Base-by-base conservation (phyloP, 2,797 vertebrate species). In the Clarias platycephalus region DNA sequence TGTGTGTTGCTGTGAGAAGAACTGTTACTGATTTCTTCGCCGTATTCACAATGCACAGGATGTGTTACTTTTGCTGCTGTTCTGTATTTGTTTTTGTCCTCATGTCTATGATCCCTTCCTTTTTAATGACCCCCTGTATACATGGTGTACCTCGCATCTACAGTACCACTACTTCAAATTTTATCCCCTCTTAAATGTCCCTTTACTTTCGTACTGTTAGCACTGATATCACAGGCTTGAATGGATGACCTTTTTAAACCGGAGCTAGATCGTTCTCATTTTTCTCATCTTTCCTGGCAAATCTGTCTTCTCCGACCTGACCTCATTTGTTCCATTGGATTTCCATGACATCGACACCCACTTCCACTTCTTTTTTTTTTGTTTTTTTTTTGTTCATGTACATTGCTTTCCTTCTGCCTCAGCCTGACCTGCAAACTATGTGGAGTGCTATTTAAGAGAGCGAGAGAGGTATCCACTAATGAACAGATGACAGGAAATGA, bases 171-270 rank as follows among this genome's bases (percentile, higher is more conserved):
- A 7, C 70, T 44, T 28, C 37, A 26, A 18, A 58, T 12, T 60
- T 20, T 31, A 83, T 64, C 70, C 12, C 53, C 60, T 40, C 58
- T 44, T 8, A 16, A n/a, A 79, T 24, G 77, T n/a, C 28, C 62
- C 13, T 82, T 26, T 9, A 57, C 55, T 28, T 68, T 82, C 67
- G 66, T 67, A 57, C 22, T 67, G 40, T 66, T 37, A 58, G 55
- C 71, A 68, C 80, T 53, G 83, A 83, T 88, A 86, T 85, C 83
- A 81, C 20, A 18, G 53, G 57, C 66, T 40, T 81, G 84, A 68
- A 86, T 76, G 60, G 67, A 86, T 86, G 83, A 88, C 86, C 87
- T 88, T 88, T 87, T 87, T 58, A 88, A 88, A 82, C 82, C 67
- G 68, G 24, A 57, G 66, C 63, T 22, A 24, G 80, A 82, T 76